Evolutionary conservation across 2,113 vertebrate species (phyloP).

Genomic region (Megaleporinus macrocephalus): DNA sequence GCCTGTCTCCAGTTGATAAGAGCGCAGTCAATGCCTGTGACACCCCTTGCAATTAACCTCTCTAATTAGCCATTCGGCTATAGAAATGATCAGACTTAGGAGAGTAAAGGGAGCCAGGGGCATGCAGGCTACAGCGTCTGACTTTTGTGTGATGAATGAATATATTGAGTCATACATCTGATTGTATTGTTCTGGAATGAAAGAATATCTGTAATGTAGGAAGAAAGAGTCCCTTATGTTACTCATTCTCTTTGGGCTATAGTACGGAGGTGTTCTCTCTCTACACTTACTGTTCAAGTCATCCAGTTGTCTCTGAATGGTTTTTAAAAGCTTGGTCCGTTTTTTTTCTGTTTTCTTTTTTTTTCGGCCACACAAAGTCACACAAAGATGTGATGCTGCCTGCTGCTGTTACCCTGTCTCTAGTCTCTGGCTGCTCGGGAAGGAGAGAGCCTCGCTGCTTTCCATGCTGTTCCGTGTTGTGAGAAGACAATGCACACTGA

Average conservation of each 20-base stretch:
- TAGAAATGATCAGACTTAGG: conserved; percentile 53
- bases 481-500: conserved; percentile 52
- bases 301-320: neutral
- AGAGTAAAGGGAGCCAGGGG: conserved; percentile 45
- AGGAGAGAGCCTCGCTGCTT: conserved; percentile 19
- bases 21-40: conserved; percentile 46
- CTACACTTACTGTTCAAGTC: neutral
- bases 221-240: neutral
- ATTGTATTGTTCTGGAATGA: conserved; percentile 9
- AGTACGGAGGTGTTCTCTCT: neutral
- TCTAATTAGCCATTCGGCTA: conserved; percentile 64
- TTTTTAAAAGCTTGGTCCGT: neutral
- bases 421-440: neutral
- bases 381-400: neutral
- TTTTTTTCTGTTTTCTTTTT: neutral
- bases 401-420: neutral
- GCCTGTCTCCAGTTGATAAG: conserved; percentile 54
- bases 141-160: neutral
- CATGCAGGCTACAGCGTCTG: conserved; percentile 11
- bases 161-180: neutral
- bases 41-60: conserved; percentile 56
- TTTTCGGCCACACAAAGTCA: neutral
- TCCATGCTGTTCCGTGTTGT: conserved; percentile 27
- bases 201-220: neutral
- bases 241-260: neutral